phyloP scores from a whole-genome alignment of 2,113 vertebrate species.

The Tricholaema leucomelas region DNA sequence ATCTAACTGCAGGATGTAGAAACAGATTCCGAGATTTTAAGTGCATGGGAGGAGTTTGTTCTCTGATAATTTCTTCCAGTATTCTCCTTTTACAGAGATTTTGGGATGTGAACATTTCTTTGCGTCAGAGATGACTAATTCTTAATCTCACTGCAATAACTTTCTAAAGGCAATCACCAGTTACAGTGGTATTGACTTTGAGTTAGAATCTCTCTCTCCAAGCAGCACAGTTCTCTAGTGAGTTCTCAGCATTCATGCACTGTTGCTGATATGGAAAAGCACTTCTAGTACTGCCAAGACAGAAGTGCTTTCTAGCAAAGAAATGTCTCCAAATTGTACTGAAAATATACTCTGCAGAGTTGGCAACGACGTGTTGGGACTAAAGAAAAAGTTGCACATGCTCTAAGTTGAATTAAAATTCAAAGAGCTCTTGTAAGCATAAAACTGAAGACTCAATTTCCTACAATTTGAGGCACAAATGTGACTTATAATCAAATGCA shows the following conservation, averaged over 20 bases:
- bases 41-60: background rate
- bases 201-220: background rate
- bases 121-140: background rate
- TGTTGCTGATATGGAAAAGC: constrained; percentile 31
- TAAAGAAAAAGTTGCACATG: background rate
- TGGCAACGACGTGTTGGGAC: background rate
- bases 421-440: background rate
- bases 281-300: background rate
- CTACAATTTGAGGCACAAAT: background rate
- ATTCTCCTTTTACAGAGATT: background rate
- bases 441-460: background rate
- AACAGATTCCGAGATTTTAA: background rate
- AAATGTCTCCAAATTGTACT: constrained; percentile 13
- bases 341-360: background rate
- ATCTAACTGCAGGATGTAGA: background rate
- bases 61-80: background rate
- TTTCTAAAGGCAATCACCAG: background rate
- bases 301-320: constrained; percentile 36
- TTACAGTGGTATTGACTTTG: background rate
- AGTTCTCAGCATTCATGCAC: constrained; percentile 36
- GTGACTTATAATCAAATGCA: background rate
- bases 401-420: constrained; percentile 5
- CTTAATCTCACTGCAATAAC: background rate
- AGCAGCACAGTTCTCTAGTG: background rate
- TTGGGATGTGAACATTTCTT: background rate